Evolutionary conservation across 2,888 invertebrate species (phyloP).

Genomic region (Calephelis perditalis): DNA sequence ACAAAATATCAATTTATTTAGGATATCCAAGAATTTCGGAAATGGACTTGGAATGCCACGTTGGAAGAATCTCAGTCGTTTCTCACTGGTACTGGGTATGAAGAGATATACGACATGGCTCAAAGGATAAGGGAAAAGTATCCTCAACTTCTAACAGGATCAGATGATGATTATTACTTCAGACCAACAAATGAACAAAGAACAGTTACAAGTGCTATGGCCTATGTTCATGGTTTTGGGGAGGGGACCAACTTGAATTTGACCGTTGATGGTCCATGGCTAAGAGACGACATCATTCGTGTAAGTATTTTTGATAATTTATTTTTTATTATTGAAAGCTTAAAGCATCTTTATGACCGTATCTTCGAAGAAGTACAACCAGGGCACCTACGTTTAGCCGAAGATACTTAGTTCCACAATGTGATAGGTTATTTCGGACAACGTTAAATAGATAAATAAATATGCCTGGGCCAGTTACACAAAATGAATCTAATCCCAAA

Average conservation of each 20-base stretch:
- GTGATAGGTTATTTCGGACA: no score
- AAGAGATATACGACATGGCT: slow-evolving; percentile 82
- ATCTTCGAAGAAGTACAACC: no score
- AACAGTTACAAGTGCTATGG: slow-evolving; percentile 78
- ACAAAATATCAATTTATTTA: slow-evolving; percentile 33
- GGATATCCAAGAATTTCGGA: slow-evolving; percentile 81
- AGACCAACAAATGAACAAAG: slow-evolving; percentile 79
- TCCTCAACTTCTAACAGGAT: slow-evolving; percentile 61
- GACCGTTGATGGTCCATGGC: slow-evolving; percentile 39
- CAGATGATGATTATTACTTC: slow-evolving; percentile 74
- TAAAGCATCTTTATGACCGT: no score
- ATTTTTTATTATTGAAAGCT: no score
- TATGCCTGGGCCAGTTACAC: no score
- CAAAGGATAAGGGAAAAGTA: slow-evolving; percentile 48
- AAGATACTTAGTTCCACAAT: no score
- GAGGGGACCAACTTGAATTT: slow-evolving; percentile 43
- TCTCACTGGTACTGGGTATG: slow-evolving; percentile 78
- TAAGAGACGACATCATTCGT: slow-evolving; percentile 50
- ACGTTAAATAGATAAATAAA: no score
- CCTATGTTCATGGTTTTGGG: slow-evolving; percentile 77
- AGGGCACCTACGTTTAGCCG: no score
- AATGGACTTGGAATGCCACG: slow-evolving; percentile 82
- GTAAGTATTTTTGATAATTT: slow-evolving; percentile 38
- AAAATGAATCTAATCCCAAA: no score
- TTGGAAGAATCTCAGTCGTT: slow-evolving; percentile 73